These are phyloP conservation scores for Eurystomus glaucurus DNA, from an alignment of 2,797 vertebrate species.

Conservation along the genomic window DNA sequence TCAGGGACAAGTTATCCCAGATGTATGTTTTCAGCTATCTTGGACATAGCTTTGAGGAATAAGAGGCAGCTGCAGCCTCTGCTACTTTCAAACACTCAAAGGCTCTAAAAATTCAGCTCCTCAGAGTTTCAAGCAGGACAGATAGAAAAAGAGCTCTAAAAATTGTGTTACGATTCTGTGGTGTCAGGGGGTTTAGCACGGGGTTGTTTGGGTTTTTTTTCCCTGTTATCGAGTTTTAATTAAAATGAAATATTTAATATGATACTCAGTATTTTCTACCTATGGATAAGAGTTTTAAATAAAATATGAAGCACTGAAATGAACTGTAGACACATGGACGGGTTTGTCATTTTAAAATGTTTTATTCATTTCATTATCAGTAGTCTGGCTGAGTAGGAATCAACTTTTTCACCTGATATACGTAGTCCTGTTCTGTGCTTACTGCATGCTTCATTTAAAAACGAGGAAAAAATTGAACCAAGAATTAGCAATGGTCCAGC, in stretches of 20 bases:
- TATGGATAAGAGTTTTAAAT: not conserved
- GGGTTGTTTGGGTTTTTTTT: not conserved
- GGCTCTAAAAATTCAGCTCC: not conserved
- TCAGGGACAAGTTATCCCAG: not conserved
- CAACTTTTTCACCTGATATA: not conserved
- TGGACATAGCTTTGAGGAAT: not conserved
- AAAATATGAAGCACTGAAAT: conserved; percentile 7
- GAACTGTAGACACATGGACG: not conserved
- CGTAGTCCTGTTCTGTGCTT: not conserved
- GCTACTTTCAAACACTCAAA: not conserved
- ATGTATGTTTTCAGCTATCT: not conserved
- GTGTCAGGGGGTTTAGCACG: not conserved
- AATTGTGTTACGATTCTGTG: not conserved
- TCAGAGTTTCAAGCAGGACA: not conserved
- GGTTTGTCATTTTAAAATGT: conserved; percentile 25
- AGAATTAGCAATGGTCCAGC: not conserved
- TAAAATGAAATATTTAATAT: conserved; percentile 16
- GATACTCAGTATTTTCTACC: not conserved
- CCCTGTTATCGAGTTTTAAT: not conserved
- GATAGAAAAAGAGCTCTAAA: not conserved
- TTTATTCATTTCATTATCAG: conserved; percentile 46
- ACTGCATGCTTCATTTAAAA: not conserved
- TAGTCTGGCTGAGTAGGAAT: not conserved
- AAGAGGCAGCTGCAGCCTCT: not conserved
- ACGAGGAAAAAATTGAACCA: not conserved